A percentile compares a stretch with the other conserved stretches of the same genome.
These are phyloP conservation scores for Enteromius viviparus DNA, from an alignment of 2,797 vertebrate genomes.

Conservation along the genomic window DNA sequence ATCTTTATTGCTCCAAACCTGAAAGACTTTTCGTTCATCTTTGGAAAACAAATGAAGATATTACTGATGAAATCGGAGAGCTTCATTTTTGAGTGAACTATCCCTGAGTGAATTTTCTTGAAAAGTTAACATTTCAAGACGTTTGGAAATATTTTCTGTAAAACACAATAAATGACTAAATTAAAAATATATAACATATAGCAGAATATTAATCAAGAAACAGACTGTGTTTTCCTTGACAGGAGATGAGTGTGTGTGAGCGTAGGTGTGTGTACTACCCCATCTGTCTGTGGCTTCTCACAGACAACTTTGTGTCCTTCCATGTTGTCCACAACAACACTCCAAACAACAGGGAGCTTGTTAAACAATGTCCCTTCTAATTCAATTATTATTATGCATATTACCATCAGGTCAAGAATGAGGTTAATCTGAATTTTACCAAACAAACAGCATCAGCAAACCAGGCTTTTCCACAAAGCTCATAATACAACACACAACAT, in stretches of 20 bases:
- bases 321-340: neutral
- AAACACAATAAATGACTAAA: neutral
- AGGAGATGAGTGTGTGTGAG: neutral
- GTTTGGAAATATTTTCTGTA: neutral
- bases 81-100: too few relatives aligned
- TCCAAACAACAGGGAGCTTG: neutral
- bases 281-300: constrained; percentile 29
- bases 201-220: neutral
- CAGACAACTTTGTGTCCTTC: neutral
- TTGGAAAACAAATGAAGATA: too few relatives aligned
- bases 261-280: constrained; percentile 7
- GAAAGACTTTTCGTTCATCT: too few relatives aligned
- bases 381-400: constrained; percentile 8
- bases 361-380: constrained; percentile 18
- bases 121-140: neutral
- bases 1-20: too few relatives aligned
- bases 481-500: constrained; percentile 12
- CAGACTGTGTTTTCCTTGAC: constrained; percentile 10
- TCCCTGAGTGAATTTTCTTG: neutral
- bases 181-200: neutral
- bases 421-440: constrained; percentile 21
- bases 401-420: constrained; percentile 31
- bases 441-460: constrained; percentile 14
- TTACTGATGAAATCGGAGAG: too few relatives aligned
- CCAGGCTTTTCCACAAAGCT: constrained; percentile 34